A percentile compares a stretch with the other conserved stretches of the same genome.
Conservation (phyloP, 2,113 vertebrate species). For the Orientallactaga bullata region DNA sequence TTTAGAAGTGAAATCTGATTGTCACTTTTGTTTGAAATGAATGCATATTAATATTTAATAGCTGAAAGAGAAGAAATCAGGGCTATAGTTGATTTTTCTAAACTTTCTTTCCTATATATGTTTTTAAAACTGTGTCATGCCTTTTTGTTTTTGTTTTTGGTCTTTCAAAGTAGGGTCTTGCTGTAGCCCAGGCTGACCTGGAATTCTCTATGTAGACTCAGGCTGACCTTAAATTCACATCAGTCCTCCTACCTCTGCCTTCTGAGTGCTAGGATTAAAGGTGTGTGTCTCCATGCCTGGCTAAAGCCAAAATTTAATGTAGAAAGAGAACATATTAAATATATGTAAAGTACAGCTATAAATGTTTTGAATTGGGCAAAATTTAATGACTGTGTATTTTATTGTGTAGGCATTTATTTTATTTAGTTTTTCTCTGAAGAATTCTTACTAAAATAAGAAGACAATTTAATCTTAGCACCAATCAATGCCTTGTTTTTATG, state of each 20-base stretch:
- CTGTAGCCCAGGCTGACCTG: too few species aligned
- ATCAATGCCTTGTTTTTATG: not conserved
- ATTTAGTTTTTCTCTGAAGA: slow-evolving; percentile 16
- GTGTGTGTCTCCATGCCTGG: too few species aligned
- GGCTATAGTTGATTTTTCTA: slow-evolving; percentile 47
- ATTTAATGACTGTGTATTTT: slow-evolving; percentile 50
- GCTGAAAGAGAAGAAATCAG: slow-evolving; percentile 29
- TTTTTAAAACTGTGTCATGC: too few species aligned
- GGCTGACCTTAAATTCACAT: too few species aligned
- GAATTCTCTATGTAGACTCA: too few species aligned
- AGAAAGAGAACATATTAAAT: slow-evolving; percentile 46
- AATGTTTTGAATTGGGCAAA: slow-evolving; percentile 15
- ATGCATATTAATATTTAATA: slow-evolving; percentile 37
- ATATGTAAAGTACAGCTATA: slow-evolving; percentile 8
- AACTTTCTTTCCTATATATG: not conserved
- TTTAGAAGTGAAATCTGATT: slow-evolving; percentile 43
- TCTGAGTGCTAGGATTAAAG: too few species aligned
- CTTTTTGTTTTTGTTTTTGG: too few species aligned
- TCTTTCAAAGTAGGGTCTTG: too few species aligned
- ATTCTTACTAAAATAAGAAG: slow-evolving; percentile 12
- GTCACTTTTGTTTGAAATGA: slow-evolving; percentile 43
- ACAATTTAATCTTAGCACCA: not conserved
- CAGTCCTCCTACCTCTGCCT: too few species aligned
- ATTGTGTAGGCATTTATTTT: slow-evolving; percentile 31
- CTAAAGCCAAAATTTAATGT: slow-evolving; percentile 45